Base-by-base conservation (phyloP, 2,888 invertebrate genomes). In the Marasmarcha lunaedactyla region DNA sequence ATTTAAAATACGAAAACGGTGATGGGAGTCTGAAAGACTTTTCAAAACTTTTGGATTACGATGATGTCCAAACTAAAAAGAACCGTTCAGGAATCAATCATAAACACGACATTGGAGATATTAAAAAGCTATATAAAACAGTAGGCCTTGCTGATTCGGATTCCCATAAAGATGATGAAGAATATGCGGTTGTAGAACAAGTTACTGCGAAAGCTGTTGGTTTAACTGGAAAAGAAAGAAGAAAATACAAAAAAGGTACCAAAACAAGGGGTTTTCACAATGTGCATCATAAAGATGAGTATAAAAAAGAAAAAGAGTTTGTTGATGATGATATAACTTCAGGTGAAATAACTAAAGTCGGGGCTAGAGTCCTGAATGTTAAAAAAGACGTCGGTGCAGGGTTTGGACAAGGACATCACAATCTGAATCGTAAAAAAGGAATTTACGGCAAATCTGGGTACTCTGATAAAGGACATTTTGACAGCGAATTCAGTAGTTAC, bases 251-350 rank as follows among this genome's bases (percentile, higher is more conserved):
- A 48, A 86, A 85, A 54, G 86, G 86, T 0, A 79, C 79, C 12
- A 86, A 86, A 54, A 85, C 86, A 0, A 74, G 78, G 48, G 87
- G 87, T 1, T 87, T 81, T 55, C 86, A 87, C 49, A 79, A 76
- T 47, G 77, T 86, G 1, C 84, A 86, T 42, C 87, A 87, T 52
- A 87, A 85, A 59, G 86, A 88, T 49, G 87, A 88, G 54, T 88
- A 85, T 53, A 84, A 87, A 48, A 87, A 87, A 52, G 84, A 87
- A 41, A 85, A 86, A 52, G 68, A 83, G 42, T 86, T 86, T 62
- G 87, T 85, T 50, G 87, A 86, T 55, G 85, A 86, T 39, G 76
- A 81, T 42, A 81, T 85, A 61, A 76, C 78, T 6, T 84, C 69
- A 45, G 87, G 85, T 2, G 68, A 71, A 14, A 68, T 85, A 10